Percentiles rank a stretch among this genome's conserved stretches.
These are phyloP conservation scores for Anabas testudineus DNA, from an alignment of 2,797 vertebrate genomes.

Conservation along the genomic window DNA sequence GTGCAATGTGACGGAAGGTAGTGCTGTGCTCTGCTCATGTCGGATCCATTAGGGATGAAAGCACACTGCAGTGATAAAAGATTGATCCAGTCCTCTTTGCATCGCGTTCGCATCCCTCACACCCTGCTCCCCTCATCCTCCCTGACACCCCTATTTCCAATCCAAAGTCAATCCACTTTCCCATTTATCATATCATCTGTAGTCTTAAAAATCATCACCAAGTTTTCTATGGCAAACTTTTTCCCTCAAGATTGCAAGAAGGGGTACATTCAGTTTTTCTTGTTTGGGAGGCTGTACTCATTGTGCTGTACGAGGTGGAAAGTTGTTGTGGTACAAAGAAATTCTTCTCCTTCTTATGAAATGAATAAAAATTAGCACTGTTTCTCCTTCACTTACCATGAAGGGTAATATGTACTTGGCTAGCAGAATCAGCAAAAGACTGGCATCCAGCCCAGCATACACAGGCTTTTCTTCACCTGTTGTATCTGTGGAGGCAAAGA, in stretches of 20 bases:
- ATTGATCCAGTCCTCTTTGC: slow-evolving; percentile 78
- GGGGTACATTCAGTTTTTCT: slow-evolving; percentile 41
- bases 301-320: slow-evolving; percentile 27
- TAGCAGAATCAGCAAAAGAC: slow-evolving; percentile 46
- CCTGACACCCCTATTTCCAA: slow-evolving; percentile 58
- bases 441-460: slow-evolving; percentile 60
- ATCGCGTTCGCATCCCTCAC: slow-evolving; percentile 73
- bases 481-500: slow-evolving; percentile 66
- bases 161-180: slow-evolving; percentile 74
- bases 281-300: slow-evolving; percentile 3
- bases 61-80: slow-evolving; percentile 78
- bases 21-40: slow-evolving; percentile 71
- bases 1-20: slow-evolving; percentile 75
- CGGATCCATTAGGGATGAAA: slow-evolving; percentile 80
- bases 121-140: slow-evolving; percentile 59
- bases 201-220: slow-evolving; percentile 53
- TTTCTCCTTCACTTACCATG: slow-evolving; percentile 15
- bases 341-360: not conserved
- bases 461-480: slow-evolving; percentile 70
- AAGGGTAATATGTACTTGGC: slow-evolving; percentile 46
- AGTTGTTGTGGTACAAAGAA: slow-evolving; percentile 27
- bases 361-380: slow-evolving; percentile 2
- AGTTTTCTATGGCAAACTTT: slow-evolving; percentile 57
- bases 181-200: slow-evolving; percentile 65
- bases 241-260: slow-evolving; percentile 42